A percentile compares a stretch with the other conserved stretches of the same genome.
Evolutionary conservation across 1,140 invertebrate genomes (phyloP).

Genomic region (Ectropis grisescens): DNA sequence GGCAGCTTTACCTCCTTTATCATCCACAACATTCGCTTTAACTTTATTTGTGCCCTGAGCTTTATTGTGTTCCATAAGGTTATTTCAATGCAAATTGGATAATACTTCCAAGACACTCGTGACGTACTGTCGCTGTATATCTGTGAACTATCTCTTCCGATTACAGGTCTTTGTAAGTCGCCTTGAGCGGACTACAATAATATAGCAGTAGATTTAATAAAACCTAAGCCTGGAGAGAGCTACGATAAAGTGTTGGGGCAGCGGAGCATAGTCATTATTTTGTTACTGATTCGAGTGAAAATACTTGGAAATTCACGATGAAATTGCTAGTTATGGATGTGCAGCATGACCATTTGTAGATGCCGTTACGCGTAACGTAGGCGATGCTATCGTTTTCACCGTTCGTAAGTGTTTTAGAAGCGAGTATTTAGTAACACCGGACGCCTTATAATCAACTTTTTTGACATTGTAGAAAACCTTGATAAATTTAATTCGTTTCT

Average conservation of each 20-base stretch:
- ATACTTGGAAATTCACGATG: slow-evolving; percentile 34
- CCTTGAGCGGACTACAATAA: slow-evolving; percentile 30
- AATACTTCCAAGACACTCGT: slow-evolving; percentile 9
- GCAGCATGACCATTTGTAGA: slow-evolving; percentile 16
- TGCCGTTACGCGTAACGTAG: too few species aligned
- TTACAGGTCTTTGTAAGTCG: slow-evolving; percentile 16
- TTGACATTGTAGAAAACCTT: too few species aligned
- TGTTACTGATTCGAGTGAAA: slow-evolving; percentile 40
- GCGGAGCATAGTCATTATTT: slow-evolving; percentile 39
- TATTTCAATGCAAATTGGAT: too few species aligned
- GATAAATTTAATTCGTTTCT: too few species aligned
- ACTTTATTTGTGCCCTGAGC: too few species aligned
- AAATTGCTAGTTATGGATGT: slow-evolving; percentile 35
- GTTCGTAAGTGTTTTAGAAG: too few species aligned
- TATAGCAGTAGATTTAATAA: slow-evolving; percentile 40
- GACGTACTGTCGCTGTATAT: slow-evolving; percentile 8
- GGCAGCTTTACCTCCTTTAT: too few species aligned
- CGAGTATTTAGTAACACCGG: too few species aligned
- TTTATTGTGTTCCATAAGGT: too few species aligned
- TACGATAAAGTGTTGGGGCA: slow-evolving; percentile 33
- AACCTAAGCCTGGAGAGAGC: slow-evolving; percentile 30
- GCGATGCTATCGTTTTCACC: too few species aligned
- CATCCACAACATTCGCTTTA: too few species aligned
- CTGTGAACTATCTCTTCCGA: slow-evolving; percentile 12
- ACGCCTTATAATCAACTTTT: too few species aligned